Percentiles rank a stretch among this genome's conserved stretches.
These are phyloP conservation scores for Petrocephalus zakoni DNA, from an alignment of 2,113 vertebrate genomes.

Conservation along the genomic window DNA sequence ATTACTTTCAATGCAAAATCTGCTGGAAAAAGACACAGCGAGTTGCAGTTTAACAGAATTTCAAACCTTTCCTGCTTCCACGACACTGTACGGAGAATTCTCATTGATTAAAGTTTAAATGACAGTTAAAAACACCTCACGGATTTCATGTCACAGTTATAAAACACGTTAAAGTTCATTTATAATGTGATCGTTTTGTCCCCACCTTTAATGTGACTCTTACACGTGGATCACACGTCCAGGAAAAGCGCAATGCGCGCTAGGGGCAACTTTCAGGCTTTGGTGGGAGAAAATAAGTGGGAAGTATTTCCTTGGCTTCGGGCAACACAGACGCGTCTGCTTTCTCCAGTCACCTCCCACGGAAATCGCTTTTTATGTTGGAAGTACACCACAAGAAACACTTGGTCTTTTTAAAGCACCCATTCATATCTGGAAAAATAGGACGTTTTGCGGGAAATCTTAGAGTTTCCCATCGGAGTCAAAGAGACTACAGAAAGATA, in stretches of 20 bases:
- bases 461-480: slow-evolving; percentile 44
- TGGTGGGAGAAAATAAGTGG: slow-evolving; percentile 29
- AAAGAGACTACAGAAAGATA: slow-evolving; percentile 38
- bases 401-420: slow-evolving; percentile 47
- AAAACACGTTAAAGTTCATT: neutral
- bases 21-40: neutral
- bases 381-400: slow-evolving; percentile 37
- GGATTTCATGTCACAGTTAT: neutral
- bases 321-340: slow-evolving; percentile 45
- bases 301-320: slow-evolving; percentile 47
- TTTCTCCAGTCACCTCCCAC: slow-evolving; percentile 56
- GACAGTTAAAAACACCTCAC: neutral
- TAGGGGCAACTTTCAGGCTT: slow-evolving; percentile 37
- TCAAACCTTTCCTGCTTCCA: neutral
- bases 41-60: neutral
- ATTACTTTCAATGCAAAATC: neutral
- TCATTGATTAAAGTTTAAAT: neutral
- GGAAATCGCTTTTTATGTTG: slow-evolving; percentile 32
- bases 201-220: slow-evolving; percentile 43
- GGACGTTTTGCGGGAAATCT: slow-evolving; percentile 47
- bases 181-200: slow-evolving; percentile 6
- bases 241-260: slow-evolving; percentile 35
- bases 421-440: slow-evolving; percentile 54
- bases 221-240: slow-evolving; percentile 31
- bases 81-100: neutral